Percentiles rank a stretch among this genome's conserved stretches.
Conservation (phyloP, 1,140 invertebrate genomes). For the Calosoma granatense region DNA sequence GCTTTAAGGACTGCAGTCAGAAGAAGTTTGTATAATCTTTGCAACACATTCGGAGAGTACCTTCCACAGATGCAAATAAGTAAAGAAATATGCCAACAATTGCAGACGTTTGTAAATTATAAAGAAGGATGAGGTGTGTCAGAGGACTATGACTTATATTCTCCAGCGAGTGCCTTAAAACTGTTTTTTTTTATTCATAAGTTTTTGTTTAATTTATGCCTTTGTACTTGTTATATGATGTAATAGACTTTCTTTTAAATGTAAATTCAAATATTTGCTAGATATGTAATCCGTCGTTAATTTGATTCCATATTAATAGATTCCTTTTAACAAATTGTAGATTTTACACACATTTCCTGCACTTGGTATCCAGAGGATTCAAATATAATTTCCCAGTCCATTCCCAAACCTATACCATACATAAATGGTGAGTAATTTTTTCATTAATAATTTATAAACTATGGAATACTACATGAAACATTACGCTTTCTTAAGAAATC, state of each 20-base stretch:
- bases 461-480: too few species aligned
- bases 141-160: neutral
- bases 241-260: neutral
- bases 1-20: constrained; percentile 52
- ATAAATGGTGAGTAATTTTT: too few species aligned
- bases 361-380: too few species aligned
- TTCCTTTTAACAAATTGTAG: too few species aligned
- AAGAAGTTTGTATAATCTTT: constrained; percentile 64
- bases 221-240: neutral
- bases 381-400: too few species aligned
- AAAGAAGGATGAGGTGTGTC: neutral
- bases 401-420: too few species aligned
- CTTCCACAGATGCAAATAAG: constrained; percentile 51
- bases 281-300: too few species aligned
- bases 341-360: too few species aligned
- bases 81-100: constrained; percentile 19
- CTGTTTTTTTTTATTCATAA: neutral
- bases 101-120: neutral
- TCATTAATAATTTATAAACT: too few species aligned
- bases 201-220: too few species aligned
- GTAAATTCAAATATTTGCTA: neutral
- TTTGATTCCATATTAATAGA: too few species aligned
- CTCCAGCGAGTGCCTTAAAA: neutral
- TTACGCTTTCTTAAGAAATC: too few species aligned
- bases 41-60: constrained; percentile 54